Conservation (phyloP, 1,140 invertebrate genomes). For the Triops longicaudatus region DNA sequence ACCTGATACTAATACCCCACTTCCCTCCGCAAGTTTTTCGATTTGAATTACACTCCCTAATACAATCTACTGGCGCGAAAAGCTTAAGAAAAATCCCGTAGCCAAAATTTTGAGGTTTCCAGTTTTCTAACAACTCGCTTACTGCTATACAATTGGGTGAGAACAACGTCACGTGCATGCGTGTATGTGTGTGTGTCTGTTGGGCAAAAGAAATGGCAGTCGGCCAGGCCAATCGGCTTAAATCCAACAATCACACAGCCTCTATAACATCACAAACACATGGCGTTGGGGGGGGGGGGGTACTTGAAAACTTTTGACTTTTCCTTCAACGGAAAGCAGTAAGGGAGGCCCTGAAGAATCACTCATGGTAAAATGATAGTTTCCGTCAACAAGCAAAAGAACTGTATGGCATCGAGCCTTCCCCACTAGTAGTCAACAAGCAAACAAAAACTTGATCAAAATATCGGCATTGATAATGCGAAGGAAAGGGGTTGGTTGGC, state of each 20-base stretch:
- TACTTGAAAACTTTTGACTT: not conserved
- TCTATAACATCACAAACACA: conserved; percentile 8
- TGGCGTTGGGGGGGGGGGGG: not conserved
- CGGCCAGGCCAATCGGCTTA: not conserved
- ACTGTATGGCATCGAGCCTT: not conserved
- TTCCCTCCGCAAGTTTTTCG: not conserved
- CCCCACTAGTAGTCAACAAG: not conserved
- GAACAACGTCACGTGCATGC: conserved; percentile 11
- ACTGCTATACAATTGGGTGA: conserved; percentile 2
- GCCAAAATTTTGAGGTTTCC: not conserved
- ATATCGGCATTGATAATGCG: not conserved
- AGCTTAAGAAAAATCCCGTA: not conserved
- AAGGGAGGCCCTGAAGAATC: not conserved
- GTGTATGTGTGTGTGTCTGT: not conserved
- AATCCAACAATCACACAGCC: not conserved
- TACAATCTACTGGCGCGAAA: not conserved
- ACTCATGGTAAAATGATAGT: not conserved
- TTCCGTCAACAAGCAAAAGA: not conserved
- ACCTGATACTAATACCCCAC: conserved; percentile 3
- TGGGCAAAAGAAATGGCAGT: too few relatives aligned
- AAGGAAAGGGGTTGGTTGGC: too few relatives aligned
- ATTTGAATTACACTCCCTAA: not conserved
- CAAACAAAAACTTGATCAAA: conserved; percentile 12
- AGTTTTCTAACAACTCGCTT: not conserved
- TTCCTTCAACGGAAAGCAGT: not conserved